Conservation (phyloP, 2,797 vertebrate species). For the Trematomus bernacchii region DNA sequence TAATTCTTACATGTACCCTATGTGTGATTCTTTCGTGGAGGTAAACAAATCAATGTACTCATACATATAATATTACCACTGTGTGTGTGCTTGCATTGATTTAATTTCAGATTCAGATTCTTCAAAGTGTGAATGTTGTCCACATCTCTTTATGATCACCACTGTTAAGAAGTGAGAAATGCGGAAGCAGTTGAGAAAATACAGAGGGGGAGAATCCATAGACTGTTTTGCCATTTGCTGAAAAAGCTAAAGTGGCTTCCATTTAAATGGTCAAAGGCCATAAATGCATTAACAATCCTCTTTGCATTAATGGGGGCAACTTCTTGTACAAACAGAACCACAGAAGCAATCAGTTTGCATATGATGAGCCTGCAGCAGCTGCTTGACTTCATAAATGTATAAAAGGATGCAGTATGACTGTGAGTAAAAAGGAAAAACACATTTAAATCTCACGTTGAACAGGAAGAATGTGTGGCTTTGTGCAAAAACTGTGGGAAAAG, state of each 20-base stretch:
- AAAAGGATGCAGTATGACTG: neutral
- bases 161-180: constrained; percentile 34
- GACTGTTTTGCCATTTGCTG: constrained; percentile 59
- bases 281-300: constrained; percentile 80
- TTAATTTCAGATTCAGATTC: constrained; percentile 22
- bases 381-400: constrained; percentile 10
- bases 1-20: constrained; percentile 47
- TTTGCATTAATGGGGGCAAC: constrained; percentile 72
- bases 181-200: constrained; percentile 34
- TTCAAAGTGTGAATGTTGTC: constrained; percentile 24
- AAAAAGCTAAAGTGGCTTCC: constrained; percentile 65
- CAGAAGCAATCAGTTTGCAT: constrained; percentile 65
- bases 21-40: neutral
- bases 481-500: neutral
- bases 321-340: constrained; percentile 74
- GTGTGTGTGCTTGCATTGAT: constrained; percentile 3
- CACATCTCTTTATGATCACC: constrained; percentile 33
- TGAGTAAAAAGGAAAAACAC: neutral
- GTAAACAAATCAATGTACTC: constrained; percentile 50
- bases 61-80: constrained; percentile 38
- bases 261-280: constrained; percentile 74
- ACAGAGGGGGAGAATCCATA: constrained; percentile 62
- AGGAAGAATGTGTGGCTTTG: neutral
- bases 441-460: neutral
- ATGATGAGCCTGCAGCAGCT: constrained; percentile 46